Base-by-base conservation (phyloP, 2,888 invertebrate species). In the Sinhomidia bicolor region DNA sequence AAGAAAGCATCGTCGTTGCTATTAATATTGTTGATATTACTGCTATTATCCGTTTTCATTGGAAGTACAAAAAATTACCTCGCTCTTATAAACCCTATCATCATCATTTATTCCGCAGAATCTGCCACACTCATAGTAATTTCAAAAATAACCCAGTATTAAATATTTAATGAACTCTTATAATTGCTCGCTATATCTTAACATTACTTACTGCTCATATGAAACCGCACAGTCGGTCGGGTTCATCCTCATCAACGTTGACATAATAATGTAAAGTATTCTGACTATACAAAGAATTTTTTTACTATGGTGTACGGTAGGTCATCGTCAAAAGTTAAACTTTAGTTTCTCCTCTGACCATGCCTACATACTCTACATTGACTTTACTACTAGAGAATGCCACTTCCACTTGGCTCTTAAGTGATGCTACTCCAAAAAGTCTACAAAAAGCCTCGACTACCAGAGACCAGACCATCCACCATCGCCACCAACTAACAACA, bases 1-100 rank as follows among this genome's bases (percentile, higher is more conserved):
- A 54, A 76, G 76, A 51, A 76, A 74, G 41, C 51, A 51, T 51
- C 14, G 36, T 36, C 74, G 47, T 74, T 20, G 23, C 26, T 14
- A 32, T 68, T 9, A 17, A n/a, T 14, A 32, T 68, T 9, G 9
- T 54, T 47, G n/a, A n/a, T n/a, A 26, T 32, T 14, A 51, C 51
- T 10, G 17, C n/a, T 54, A 44, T 74, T 76, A 51, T 23, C 51
- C 7, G n/a, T 17, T 41, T 71, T 71, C 71, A 36, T 71, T 44
- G 71, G 17, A 44, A 44, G 14, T 71, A n/a, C 17, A 71, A 44
- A 17, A 71, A 71, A 71, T 44, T 36, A 44, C 44, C 36, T 10
- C 9, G 44, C 12, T 29, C 44, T 12, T 47, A 10, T 10, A 65
- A 68, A 20, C 71, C 71, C 71, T 71, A 71, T 71, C 71, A 71